Evolutionary conservation across 2,888 invertebrate species (phyloP).

Genomic region (Trichogramma dendrolimi): DNA sequence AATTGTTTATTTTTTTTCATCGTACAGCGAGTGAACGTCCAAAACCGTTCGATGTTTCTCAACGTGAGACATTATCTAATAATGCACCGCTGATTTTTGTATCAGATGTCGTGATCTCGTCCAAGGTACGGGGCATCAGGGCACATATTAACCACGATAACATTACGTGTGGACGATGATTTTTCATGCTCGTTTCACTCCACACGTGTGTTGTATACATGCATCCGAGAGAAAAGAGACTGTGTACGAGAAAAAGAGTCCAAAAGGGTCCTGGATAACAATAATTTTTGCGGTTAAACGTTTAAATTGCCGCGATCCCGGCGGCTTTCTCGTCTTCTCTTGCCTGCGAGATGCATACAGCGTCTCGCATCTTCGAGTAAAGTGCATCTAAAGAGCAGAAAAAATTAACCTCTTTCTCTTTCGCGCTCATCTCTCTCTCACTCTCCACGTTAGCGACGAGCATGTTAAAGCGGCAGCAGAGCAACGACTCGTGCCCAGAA

Average conservation of each 20-base stretch:
- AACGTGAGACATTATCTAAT: no score
- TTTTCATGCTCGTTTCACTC: no score
- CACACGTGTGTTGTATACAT: no score
- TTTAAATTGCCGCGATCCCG: slow-evolving; percentile 45
- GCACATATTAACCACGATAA: not conserved
- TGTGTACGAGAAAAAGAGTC: slow-evolving; percentile 10
- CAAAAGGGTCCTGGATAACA: slow-evolving; percentile 37
- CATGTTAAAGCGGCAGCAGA: no score
- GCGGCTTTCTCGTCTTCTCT: slow-evolving; percentile 32
- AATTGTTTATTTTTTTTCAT: no score
- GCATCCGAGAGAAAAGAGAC: slow-evolving; percentile 14
- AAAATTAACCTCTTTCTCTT: not conserved
- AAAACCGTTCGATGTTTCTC: no score
- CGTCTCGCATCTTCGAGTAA: not conserved
- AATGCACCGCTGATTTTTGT: no score
- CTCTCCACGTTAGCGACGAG: not conserved
- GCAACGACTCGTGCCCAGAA: no score
- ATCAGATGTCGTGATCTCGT: no score
- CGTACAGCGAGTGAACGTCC: no score
- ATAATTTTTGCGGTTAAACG: slow-evolving; percentile 47
- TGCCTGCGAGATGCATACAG: not conserved
- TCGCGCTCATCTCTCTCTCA: not conserved
- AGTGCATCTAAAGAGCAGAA: no score
- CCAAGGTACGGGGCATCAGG: not conserved
- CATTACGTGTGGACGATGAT: slow-evolving; percentile 16